A percentile compares a stretch with the other conserved stretches of the same genome.
These are phyloP conservation scores for Cephus rjabovi DNA, from an alignment of 2,888 invertebrate species.

Conservation along the genomic window DNA sequence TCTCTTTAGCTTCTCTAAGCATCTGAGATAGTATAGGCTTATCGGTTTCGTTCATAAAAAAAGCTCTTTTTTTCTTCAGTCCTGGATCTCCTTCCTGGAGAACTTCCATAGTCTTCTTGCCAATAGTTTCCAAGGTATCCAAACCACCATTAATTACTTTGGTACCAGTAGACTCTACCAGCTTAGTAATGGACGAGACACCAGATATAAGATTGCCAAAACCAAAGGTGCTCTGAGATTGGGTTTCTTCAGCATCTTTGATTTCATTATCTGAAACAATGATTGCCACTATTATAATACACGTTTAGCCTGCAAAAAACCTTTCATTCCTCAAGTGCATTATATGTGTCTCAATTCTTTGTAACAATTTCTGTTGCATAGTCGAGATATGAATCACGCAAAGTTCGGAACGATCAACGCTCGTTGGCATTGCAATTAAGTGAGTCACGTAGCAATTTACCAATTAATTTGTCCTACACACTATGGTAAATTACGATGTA, in stretches of 20 bases:
- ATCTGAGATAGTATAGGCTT: slow-evolving; percentile 76
- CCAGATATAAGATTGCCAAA: slow-evolving; percentile 76
- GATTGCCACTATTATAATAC: background rate
- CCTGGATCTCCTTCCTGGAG: slow-evolving; percentile 94
- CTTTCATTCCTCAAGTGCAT: background rate
- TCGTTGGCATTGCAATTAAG: slow-evolving; percentile 25
- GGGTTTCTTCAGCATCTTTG: slow-evolving; percentile 32
- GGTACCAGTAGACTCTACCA: slow-evolving; percentile 78
- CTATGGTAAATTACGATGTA: slow-evolving; percentile 16
- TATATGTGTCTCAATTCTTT: background rate
- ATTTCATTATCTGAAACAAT: slow-evolving; percentile 31
- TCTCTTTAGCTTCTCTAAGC: slow-evolving; percentile 79
- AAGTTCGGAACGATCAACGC: slow-evolving; percentile 10
- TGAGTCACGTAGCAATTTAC: slow-evolving; percentile 32
- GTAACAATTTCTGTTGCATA: slow-evolving; percentile 10
- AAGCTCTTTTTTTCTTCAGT: slow-evolving; percentile 80
- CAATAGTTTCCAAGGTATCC: slow-evolving; percentile 91
- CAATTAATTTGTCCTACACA: slow-evolving; percentile 34
- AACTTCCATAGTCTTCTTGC: slow-evolving; percentile 95
- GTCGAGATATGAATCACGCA: slow-evolving; percentile 19
- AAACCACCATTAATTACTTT: slow-evolving; percentile 84
- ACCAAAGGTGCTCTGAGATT: slow-evolving; percentile 66
- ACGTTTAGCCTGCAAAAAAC: background rate
- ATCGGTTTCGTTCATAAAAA: slow-evolving; percentile 73
- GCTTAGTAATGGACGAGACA: slow-evolving; percentile 73